These are phyloP conservation scores for Pantherophis alleghaniensis DNA, from an alignment of 2,797 vertebrate species.

Conservation along the genomic window DNA sequence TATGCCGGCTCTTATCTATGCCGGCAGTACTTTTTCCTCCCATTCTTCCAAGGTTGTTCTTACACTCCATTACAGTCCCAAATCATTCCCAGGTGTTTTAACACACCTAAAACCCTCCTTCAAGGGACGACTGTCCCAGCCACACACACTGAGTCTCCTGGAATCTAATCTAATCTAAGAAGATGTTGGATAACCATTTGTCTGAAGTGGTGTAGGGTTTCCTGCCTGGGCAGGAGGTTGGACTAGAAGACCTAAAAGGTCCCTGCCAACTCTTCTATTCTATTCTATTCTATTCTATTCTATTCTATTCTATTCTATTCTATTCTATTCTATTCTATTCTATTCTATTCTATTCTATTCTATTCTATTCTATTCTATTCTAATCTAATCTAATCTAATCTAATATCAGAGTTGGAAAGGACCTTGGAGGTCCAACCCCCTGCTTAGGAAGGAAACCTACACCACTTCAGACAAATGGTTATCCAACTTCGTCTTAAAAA, in stretches of 20 bases:
- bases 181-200: too few relatives aligned
- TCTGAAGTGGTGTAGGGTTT: too few relatives aligned
- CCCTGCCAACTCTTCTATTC: too few relatives aligned
- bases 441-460: not conserved
- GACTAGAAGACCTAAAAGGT: too few relatives aligned
- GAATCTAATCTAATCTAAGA: not conserved
- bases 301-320: too few relatives aligned
- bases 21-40: not conserved
- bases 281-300: too few relatives aligned
- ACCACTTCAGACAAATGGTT: not conserved
- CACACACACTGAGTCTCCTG: not conserved
- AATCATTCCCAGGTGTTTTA: not conserved
- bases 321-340: too few relatives aligned
- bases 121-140: not conserved
- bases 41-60: not conserved
- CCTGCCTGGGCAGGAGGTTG: too few relatives aligned
- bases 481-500: not conserved
- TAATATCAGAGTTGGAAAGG: too few relatives aligned
- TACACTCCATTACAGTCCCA: not conserved
- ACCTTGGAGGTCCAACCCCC: not conserved
- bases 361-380: too few relatives aligned
- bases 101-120: not conserved
- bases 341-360: too few relatives aligned
- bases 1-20: not conserved
- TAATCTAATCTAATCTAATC: too few relatives aligned